Evolutionary conservation across 1,140 invertebrate genomes (phyloP).

Genomic region (Oncopeltus fasciatus): DNA sequence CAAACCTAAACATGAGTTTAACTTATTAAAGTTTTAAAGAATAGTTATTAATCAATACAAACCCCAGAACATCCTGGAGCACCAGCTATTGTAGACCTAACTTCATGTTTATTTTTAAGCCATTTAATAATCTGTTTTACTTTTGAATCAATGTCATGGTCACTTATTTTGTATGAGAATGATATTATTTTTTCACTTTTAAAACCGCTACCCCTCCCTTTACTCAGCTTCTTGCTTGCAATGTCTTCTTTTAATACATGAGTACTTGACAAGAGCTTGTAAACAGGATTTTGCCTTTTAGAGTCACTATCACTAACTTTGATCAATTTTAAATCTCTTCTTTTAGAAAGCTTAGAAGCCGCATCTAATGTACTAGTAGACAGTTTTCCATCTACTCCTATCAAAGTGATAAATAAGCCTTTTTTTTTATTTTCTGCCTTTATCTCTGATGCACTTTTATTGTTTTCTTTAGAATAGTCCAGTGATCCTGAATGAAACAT

Average conservation of each 20-base stretch:
- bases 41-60: not conserved
- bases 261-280: not conserved
- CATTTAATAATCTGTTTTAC: conserved; percentile 5
- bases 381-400: not conserved
- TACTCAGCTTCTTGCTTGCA: not conserved
- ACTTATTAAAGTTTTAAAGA: too few relatives aligned
- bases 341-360: conserved; percentile 1
- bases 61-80: not conserved
- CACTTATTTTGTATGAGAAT: not conserved
- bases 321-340: conserved; percentile 12
- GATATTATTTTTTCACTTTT: conserved; percentile 13
- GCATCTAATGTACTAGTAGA: not conserved
- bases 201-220: not conserved
- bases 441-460: too few relatives aligned
- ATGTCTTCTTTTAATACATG: conserved; percentile 2
- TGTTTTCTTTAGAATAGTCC: too few relatives aligned
- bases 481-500: too few relatives aligned
- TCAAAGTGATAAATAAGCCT: conserved; percentile 8
- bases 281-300: conserved; percentile 7
- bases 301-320: conserved; percentile 11
- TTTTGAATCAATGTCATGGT: conserved; percentile 10
- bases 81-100: conserved; percentile 5
- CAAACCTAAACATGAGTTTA: too few relatives aligned
- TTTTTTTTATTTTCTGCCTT: too few relatives aligned
- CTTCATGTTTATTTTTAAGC: conserved; percentile 10